A percentile compares a stretch with the other conserved stretches of the same genome.
Conservation (phyloP, 2,797 vertebrate genomes). For the Hydrophis major region DNA sequence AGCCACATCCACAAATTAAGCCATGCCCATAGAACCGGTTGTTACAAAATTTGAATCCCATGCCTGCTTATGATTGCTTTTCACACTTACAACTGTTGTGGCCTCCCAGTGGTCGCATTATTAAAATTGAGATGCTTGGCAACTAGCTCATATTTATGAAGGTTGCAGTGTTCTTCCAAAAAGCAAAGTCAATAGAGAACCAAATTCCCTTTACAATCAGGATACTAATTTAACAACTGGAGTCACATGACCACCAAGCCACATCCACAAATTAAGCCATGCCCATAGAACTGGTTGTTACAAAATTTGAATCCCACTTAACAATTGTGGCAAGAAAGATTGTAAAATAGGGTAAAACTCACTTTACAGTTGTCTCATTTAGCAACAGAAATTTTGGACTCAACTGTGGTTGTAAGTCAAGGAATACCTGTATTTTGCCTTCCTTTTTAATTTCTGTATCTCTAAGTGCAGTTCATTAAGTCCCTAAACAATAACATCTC, state of each 20-base stretch:
- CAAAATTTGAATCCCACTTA: not conserved
- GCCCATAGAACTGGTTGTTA: no score
- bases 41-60: no score
- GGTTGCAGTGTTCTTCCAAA: not conserved
- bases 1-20: no score
- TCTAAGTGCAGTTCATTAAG: not conserved
- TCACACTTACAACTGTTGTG: not conserved
- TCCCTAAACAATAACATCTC: not conserved
- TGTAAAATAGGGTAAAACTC: not conserved
- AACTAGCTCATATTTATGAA: not conserved
- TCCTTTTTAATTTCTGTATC: not conserved
- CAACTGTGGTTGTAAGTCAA: not conserved
- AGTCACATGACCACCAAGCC: not conserved
- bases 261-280: no score
- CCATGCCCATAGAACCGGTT: no score
- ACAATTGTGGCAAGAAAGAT: not conserved
- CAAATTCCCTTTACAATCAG: not conserved
- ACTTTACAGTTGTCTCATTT: not conserved
- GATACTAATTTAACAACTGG: not conserved
- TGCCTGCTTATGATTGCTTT: not conserved
- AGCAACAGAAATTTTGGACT: not conserved
- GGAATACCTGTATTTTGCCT: not conserved
- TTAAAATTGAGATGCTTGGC: not conserved
- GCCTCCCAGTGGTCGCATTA: not conserved
- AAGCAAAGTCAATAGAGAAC: not conserved